phyloP scores from a whole-genome alignment of 1,140 invertebrate species.

The Tenebrio molitor region DNA sequence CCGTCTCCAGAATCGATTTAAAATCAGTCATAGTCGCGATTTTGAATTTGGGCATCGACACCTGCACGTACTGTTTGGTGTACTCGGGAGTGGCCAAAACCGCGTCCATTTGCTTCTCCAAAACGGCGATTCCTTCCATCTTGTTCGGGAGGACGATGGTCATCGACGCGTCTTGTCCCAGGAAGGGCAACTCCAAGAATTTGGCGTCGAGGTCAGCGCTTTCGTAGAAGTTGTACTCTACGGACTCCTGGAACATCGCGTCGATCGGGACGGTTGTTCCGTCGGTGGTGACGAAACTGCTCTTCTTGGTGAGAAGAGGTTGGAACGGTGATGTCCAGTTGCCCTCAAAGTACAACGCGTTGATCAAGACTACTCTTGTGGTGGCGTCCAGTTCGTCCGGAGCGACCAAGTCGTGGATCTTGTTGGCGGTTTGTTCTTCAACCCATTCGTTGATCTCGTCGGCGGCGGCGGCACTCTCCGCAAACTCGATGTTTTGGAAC shows the following conservation, averaged over 20 bases:
- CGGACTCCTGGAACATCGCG: constrained; percentile 73
- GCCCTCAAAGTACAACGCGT: constrained; percentile 87
- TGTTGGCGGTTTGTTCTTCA: constrained; percentile 77
- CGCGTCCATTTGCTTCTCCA: constrained; percentile 58
- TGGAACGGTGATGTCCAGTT: constrained; percentile 73
- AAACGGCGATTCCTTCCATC: constrained; percentile 67
- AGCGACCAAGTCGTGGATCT: constrained; percentile 78
- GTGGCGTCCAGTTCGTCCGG: constrained; percentile 69
- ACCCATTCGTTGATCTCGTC: constrained; percentile 81
- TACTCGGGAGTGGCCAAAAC: constrained; percentile 53
- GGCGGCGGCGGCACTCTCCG: constrained; percentile 60
- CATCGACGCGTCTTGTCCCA: constrained; percentile 73
- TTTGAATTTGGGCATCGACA: constrained; percentile 67
- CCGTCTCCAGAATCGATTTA: constrained; percentile 61
- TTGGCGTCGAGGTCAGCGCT: constrained; percentile 68
- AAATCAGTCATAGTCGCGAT: constrained; percentile 66
- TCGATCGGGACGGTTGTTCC: constrained; percentile 67
- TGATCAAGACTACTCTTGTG: constrained; percentile 80
- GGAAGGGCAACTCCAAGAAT: constrained; percentile 73
- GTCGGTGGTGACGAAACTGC: constrained; percentile 66
- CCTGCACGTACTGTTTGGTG: constrained; percentile 52
- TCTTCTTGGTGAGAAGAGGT: constrained; percentile 64
- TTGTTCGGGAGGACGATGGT: constrained; percentile 76
- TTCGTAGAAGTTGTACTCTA: constrained; percentile 69
- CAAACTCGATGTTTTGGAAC: constrained; percentile 72